Evolutionary conservation across 2,113 vertebrate genomes (phyloP), one percentile per base, ranked within the genome.

Genomic region (Tinamus guttatus): DNA sequence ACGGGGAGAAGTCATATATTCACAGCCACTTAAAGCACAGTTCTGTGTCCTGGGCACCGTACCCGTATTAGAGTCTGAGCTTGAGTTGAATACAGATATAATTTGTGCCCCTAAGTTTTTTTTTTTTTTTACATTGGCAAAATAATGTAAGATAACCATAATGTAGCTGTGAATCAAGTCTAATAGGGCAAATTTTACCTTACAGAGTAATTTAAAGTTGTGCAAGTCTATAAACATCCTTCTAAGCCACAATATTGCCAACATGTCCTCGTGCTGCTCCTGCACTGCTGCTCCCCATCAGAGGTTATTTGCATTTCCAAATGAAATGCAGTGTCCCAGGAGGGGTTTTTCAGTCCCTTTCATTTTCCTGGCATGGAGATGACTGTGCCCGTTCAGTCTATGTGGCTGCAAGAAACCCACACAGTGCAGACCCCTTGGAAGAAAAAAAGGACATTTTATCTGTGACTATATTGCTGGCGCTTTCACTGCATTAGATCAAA

Each of bases 401-500:
- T 70, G 2, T 14, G 22, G 63, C 56, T 67, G 8, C 62, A 65
- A 76, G 85, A 60, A 89, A 49, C 5, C 4, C 30, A 8, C 49
- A 47, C 41, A 51, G 17, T 38, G 74, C 38, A 81, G 86, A 30
- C 58, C 87, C 81, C 90, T 93, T 81, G 81, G 70, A 69, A 87
- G 70, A 65, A 87, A 85, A 67, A 77, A 62, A 34, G 54, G 1
- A 18, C 45, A 36, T 87, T 85, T 93, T 83, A 63, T 87, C 51
- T 96, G 0, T 56, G 22, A n/a, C 82, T 92, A 5, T 60, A 54
- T 75, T 95, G 76, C 91, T 86, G 93, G 86, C 32, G 19, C 28
- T 91, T 80, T 24, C 43, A 85, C 54, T 62, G 74, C 80, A 93
- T 89, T 63, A 93, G 71, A 93, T 96, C 91, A 89, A 93, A 91